Conservation (phyloP, 2,797 vertebrate species). For the Rhincodon typus region DNA sequence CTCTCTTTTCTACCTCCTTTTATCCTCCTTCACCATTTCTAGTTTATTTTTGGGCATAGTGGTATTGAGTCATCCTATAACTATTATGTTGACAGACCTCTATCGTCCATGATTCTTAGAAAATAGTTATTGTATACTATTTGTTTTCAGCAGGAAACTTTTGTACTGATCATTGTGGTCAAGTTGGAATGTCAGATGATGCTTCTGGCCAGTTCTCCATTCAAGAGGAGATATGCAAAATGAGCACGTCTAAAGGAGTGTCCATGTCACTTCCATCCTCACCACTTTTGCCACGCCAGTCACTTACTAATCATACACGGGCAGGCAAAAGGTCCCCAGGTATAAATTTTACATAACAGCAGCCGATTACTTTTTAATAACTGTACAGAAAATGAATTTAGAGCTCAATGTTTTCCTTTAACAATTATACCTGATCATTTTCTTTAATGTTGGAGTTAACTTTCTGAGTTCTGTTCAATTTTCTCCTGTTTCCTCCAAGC, state of each 20-base stretch:
- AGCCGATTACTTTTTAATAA: not conserved
- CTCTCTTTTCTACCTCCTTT: not conserved
- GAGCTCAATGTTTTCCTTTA: not conserved
- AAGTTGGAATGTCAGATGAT: constrained; percentile 54
- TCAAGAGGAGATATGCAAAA: constrained; percentile 67
- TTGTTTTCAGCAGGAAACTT: constrained; percentile 63
- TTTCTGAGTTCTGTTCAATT: not conserved
- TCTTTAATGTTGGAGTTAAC: not conserved
- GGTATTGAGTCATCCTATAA: not conserved
- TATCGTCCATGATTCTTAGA: not conserved
- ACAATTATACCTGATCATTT: not conserved
- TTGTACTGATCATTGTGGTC: constrained; percentile 58
- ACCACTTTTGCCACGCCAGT: constrained; percentile 84
- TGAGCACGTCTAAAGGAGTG: constrained; percentile 78
- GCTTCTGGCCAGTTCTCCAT: constrained; percentile 48
- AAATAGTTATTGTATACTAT: constrained; percentile 23
- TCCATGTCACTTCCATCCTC: constrained; percentile 95
- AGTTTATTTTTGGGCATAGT: not conserved
- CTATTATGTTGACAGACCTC: not conserved
- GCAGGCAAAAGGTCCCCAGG: constrained; percentile 88
- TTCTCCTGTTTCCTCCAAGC: not conserved
- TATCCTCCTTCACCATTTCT: not conserved
- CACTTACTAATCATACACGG: constrained; percentile 73
- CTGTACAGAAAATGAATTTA: not conserved
- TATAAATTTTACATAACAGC: constrained; percentile 47